A percentile compares a stretch with the other conserved stretches of the same genome.
These are phyloP conservation scores for pig (Sus scrofa) DNA, from an alignment of 2,113 vertebrate species.

Conservation along the genomic window T2T-Sscrofa CM000812.6:71027001-71027500, in stretches of 20 bases:
- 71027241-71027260: slow-evolving; percentile 41
- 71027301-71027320: slow-evolving; percentile 45
- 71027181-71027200: slow-evolving; percentile 13
- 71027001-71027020: not conserved
- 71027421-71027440: slow-evolving; percentile 15
- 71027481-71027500: not conserved
- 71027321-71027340: not conserved
- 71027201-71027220: not conserved
- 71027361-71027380: not conserved
- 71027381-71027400: not conserved
- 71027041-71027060: slow-evolving; percentile 39
- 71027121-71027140: slow-evolving; percentile 53
- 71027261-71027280: not conserved
- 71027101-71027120: not conserved
- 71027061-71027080: not conserved
- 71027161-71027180: not conserved
- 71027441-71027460: not conserved
- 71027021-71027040: not conserved
- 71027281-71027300: not conserved
- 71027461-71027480: slow-evolving; percentile 1
- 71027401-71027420: slow-evolving; percentile 35
- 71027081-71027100: not conserved
- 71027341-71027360: slow-evolving; percentile 24
- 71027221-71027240: not conserved
- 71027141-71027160: not conserved